Evolutionary conservation across 2,797 vertebrate species (phyloP).

Genomic region (Limosa lapponica): DNA sequence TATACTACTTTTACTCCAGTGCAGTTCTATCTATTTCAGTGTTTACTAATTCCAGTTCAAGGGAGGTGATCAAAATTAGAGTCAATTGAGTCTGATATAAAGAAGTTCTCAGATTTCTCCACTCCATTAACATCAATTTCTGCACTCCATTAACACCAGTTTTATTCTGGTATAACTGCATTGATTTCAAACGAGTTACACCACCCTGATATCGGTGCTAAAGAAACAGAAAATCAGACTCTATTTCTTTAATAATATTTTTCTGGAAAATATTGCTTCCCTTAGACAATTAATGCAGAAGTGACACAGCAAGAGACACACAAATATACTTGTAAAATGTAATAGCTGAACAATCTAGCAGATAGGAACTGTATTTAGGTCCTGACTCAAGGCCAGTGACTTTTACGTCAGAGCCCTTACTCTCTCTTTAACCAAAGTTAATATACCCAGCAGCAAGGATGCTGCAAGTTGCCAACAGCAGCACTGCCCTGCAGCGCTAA

Average conservation of each 20-base stretch:
- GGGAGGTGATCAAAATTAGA: constrained; percentile 53
- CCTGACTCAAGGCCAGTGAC: neutral
- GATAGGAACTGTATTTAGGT: neutral
- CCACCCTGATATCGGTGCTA: neutral
- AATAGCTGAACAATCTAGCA: neutral
- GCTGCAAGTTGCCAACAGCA: neutral
- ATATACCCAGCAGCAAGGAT: neutral
- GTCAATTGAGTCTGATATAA: constrained; percentile 21
- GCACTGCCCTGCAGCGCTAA: neutral
- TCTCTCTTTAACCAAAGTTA: neutral
- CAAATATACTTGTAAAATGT: neutral
- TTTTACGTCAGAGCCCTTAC: neutral
- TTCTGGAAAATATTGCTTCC: neutral
- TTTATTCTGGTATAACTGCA: constrained; percentile 41
- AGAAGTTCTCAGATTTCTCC: constrained; percentile 55
- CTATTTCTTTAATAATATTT: neutral
- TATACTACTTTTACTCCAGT: neutral
- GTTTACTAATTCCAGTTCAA: constrained; percentile 63
- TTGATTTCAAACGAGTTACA: constrained; percentile 32
- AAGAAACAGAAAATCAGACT: neutral
- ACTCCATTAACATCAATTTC: constrained; percentile 67
- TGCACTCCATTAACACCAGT: constrained; percentile 63
- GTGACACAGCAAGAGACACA: neutral
- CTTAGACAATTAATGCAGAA: neutral
- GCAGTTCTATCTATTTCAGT: neutral